Base-by-base conservation (phyloP, 1,140 invertebrate genomes). In the Agrypnia vestita region DNA sequence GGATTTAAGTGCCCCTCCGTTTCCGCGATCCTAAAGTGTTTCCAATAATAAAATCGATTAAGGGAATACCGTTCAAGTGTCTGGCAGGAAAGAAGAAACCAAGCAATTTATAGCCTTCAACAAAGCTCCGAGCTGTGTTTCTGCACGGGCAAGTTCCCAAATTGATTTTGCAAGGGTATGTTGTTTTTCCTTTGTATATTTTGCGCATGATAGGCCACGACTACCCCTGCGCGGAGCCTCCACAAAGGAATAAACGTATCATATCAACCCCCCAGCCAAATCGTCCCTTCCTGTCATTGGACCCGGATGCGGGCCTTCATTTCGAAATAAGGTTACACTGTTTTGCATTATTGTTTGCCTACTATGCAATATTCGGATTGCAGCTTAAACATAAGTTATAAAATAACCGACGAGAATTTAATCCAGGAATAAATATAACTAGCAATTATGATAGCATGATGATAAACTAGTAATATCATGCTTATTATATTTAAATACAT, bases 71-170 rank as follows among this genome's bases (percentile, higher is more conserved):
- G 35, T 64, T 64, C 61, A 25, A 64, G 61, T 44, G 61, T 35
- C 35, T 64, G 35, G 67, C 44, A 15, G 79, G 73, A 76, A 75
- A 67, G 79, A 81, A 35, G 25, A 35, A 35, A 73, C 76, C 71
- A 75, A 81, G 76, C 80, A 79, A 81, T 81, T 78, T 81, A 81
- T 81, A 75, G 80, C 76, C 76, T 64, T 79, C 76, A 81, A 76
- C 76, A 78, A 76, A 81, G 78, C 56, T 72, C 64, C 49, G 64
- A 75, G 75, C 69, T 69, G 73, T 81, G 69, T 81, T 81, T 81
- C 80, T 79, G 76, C 80, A 81, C 80, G 80, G 80, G 78, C 80
- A 81, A 78, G 47, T 81, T 81, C 49, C 80, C 80, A 81, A 81
- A 81, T 81, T 81, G 80, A 81, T 81, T 81, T 81, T 81, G 76